phyloP scores from a whole-genome alignment of 2,888 invertebrate genomes.

The Sisyra nigra region DNA sequence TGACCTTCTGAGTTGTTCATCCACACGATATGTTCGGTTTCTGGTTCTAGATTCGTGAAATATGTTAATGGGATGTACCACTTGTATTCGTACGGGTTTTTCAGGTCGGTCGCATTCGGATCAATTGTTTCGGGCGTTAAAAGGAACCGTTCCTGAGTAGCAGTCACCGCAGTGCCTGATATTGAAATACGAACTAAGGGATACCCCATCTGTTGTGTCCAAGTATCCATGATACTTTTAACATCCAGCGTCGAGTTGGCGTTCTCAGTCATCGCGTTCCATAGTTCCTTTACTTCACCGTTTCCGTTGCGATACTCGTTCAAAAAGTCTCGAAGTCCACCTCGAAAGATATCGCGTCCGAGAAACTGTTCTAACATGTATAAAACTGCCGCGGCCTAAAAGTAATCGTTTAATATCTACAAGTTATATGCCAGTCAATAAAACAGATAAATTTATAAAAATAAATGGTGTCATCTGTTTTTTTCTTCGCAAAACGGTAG shows the following conservation, averaged over 20 bases:
- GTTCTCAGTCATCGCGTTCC: conserved; percentile 53
- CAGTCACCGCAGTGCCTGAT: conserved; percentile 41
- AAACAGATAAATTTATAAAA: too few species aligned
- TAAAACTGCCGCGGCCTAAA: conserved; percentile 51
- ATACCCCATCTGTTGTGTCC: conserved; percentile 73
- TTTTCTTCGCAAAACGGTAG: too few species aligned
- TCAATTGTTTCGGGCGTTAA: conserved; percentile 27
- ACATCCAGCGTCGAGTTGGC: conserved; percentile 42
- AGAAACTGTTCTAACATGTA: conserved; percentile 56
- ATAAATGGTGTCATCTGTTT: too few species aligned
- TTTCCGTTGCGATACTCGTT: conserved; percentile 50
- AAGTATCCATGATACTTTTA: conserved; percentile 56
- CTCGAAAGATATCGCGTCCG: conserved; percentile 41
- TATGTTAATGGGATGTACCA: conserved; percentile 72
- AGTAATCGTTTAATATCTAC: conserved; percentile 8
- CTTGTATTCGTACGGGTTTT: conserved; percentile 38
- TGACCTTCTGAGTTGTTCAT: conserved; percentile 66
- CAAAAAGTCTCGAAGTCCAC: conserved; percentile 50
- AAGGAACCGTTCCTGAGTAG: conserved; percentile 49
- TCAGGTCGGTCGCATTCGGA: conserved; percentile 17
- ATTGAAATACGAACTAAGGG: conserved; percentile 54
- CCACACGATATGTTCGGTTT: conserved; percentile 45
- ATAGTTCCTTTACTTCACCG: conserved; percentile 67
- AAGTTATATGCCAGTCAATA: neutral
- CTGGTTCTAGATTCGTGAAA: conserved; percentile 45